Conservation (phyloP, 2,797 vertebrate genomes). For the Tenualosa thibaudeaui region DNA sequence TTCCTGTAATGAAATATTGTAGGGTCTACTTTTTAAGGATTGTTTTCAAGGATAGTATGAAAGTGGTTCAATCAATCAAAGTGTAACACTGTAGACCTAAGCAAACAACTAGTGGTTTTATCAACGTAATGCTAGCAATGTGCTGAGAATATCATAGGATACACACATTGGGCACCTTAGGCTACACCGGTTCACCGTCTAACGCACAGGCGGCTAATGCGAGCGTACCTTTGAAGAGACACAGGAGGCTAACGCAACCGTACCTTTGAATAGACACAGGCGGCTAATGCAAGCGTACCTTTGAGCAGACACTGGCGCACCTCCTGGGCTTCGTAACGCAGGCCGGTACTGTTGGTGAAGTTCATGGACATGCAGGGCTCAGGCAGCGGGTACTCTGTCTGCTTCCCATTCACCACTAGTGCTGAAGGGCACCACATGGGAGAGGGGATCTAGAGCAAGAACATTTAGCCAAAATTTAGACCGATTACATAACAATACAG, state of each 20-base stretch:
- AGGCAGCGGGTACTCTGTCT: conserved; percentile 69
- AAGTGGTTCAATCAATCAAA: too few species aligned
- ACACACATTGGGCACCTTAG: too few species aligned
- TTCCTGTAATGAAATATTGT: too few species aligned
- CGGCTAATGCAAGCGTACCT: conserved; percentile 68
- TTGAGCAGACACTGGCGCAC: conserved; percentile 81
- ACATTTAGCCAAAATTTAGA: neutral
- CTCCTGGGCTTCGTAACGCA: conserved; percentile 84
- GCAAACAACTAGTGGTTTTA: too few species aligned
- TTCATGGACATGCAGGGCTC: conserved; percentile 70
- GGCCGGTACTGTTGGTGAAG: conserved; percentile 74
- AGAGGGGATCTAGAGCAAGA: conserved; percentile 65
- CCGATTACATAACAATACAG: neutral
- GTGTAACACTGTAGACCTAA: too few species aligned
- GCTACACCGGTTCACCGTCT: too few species aligned
- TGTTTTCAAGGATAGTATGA: too few species aligned
- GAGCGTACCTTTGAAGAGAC: too few species aligned
- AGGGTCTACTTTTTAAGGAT: too few species aligned
- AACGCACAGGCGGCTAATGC: too few species aligned
- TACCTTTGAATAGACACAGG: conserved; percentile 81
- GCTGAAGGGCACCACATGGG: conserved; percentile 80
- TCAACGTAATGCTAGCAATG: too few species aligned
- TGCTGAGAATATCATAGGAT: too few species aligned
- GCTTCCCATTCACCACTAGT: conserved; percentile 72
- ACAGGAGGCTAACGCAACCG: neutral